A percentile compares a stretch with the other conserved stretches of the same genome.
Conservation (phyloP, 2,888 invertebrate species). For the Parnassius glacialis region DNA sequence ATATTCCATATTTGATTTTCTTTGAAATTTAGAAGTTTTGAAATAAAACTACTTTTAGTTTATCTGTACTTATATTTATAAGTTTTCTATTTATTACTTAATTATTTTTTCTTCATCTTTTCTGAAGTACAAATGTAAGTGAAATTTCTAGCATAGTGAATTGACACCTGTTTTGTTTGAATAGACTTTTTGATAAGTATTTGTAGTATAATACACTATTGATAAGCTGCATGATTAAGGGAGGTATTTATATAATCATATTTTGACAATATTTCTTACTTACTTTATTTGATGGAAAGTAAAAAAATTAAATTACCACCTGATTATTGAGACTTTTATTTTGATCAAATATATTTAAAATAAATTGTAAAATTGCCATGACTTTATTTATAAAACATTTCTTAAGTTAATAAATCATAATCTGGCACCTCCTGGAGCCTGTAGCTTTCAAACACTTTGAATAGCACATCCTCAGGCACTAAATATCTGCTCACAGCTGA, state of each 20-base stretch:
- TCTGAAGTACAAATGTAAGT: slow-evolving; percentile 1
- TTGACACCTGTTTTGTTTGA: slow-evolving; percentile 9
- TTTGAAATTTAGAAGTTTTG: neutral
- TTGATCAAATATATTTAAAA: neutral
- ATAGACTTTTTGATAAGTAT: neutral
- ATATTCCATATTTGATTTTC: neutral
- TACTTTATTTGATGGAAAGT: too few species aligned
- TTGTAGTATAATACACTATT: neutral
- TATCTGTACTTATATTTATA: neutral
- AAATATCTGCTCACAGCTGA: slow-evolving; percentile 82
- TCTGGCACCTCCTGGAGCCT: slow-evolving; percentile 39
- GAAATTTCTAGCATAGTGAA: slow-evolving; percentile 2
- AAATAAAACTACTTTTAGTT: neutral
- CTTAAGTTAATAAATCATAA: slow-evolving; percentile 48
- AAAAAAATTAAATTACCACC: neutral
- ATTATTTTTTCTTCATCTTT: slow-evolving; percentile 5
- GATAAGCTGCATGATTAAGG: neutral
- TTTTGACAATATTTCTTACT: neutral
- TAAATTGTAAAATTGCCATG: neutral
- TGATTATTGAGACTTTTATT: slow-evolving; percentile 5
- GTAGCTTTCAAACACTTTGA: slow-evolving; percentile 71
- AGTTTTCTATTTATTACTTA: slow-evolving; percentile 13
- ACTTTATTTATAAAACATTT: slow-evolving; percentile 20
- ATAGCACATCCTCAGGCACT: slow-evolving; percentile 79
- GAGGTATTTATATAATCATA: neutral